phyloP scores from a whole-genome alignment of 2,113 vertebrate genomes.

The Lepidothrix coronata region DNA sequence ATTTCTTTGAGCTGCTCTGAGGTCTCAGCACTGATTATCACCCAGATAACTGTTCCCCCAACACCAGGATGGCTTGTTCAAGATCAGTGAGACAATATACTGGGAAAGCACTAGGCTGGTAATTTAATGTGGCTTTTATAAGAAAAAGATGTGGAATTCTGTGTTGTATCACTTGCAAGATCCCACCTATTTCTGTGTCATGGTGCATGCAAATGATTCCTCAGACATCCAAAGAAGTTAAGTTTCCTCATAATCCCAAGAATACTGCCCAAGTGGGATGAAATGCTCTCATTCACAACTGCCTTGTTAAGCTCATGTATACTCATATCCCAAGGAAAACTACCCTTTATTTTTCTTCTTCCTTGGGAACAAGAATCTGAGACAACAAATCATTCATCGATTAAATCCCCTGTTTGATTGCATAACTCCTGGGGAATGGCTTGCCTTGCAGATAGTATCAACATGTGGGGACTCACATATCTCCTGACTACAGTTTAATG shows the following conservation, averaged over 20 bases:
- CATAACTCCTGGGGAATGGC: not conserved
- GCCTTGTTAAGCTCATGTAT: not conserved
- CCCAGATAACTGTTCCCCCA: not conserved
- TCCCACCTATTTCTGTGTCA: not conserved
- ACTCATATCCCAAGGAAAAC: not conserved
- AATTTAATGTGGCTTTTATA: slow-evolving; percentile 10
- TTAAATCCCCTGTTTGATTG: not conserved
- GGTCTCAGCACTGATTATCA: slow-evolving; percentile 12
- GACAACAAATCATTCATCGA: not conserved
- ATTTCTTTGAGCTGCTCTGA: not conserved
- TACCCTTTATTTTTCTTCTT: not conserved
- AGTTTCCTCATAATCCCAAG: not conserved
- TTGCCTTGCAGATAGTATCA: not conserved
- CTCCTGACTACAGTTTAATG: not conserved
- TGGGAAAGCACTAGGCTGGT: not conserved
- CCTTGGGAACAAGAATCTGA: not conserved
- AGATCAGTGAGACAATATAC: not conserved
- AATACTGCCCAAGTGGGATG: not conserved
- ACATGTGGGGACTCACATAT: not conserved
- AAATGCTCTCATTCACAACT: not conserved
- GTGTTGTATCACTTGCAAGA: not conserved
- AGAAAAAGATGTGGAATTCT: not conserved
- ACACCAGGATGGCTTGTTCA: not conserved
- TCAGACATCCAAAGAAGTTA: not conserved
- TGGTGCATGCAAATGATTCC: not conserved